Conservation (phyloP, 2,797 vertebrate species). For the Urosaurus nigricauda region DNA sequence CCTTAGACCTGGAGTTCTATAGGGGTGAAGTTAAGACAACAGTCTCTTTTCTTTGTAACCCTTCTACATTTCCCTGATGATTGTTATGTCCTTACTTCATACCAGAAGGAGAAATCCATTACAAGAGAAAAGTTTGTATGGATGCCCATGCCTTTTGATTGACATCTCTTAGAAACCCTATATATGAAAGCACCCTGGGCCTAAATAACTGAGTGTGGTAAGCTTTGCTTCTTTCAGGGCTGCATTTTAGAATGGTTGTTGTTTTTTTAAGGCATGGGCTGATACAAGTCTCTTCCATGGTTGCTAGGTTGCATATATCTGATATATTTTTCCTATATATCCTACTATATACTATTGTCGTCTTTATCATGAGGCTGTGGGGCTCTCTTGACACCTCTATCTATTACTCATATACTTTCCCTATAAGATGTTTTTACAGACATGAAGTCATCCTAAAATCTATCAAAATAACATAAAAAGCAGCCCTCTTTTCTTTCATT, state of each 20-base stretch:
- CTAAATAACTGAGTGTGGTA: neutral
- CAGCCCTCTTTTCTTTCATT: neutral
- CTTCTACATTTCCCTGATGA: neutral
- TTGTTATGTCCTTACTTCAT: neutral
- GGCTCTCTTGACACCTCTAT: neutral
- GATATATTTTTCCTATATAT: neutral
- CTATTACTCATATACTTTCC: neutral
- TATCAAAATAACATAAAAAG: neutral
- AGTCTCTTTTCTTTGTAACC: neutral
- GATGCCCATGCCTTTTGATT: neutral
- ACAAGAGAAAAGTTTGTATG: neutral
- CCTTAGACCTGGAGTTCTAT: neutral
- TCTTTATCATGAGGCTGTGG: slow-evolving; percentile 3
- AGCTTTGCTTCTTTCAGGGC: neutral
- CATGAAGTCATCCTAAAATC: neutral
- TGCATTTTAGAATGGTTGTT: neutral
- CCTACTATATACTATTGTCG: neutral
- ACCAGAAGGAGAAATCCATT: neutral
- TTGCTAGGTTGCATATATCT: neutral
- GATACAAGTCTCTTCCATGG: neutral
- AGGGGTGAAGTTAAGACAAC: neutral
- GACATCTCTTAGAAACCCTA: neutral
- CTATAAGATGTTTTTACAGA: neutral
- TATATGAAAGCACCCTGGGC: neutral
- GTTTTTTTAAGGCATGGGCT: neutral